Percentiles rank a stretch among this genome's conserved stretches.
These are phyloP conservation scores for Yponomeuta plumbellus DNA, from an alignment of 2,888 invertebrate genomes.

Conservation along the genomic window DNA sequence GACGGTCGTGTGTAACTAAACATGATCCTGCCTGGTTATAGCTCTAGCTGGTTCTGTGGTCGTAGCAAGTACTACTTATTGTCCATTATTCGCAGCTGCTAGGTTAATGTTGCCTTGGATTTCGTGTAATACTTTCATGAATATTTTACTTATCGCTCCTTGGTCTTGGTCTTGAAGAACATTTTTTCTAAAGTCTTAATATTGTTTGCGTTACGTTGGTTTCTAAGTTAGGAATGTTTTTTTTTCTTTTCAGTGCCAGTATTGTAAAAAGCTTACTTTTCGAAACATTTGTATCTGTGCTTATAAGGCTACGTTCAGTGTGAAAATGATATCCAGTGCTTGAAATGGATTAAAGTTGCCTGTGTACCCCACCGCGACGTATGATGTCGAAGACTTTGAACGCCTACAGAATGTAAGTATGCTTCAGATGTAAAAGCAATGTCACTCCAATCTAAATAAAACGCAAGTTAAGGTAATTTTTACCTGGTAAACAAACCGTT, in stretches of 20 bases:
- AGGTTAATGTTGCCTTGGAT: no score
- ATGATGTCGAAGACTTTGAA: slow-evolving; percentile 91
- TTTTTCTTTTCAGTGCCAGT: not conserved
- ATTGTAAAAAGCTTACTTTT: not conserved
- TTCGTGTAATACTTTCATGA: no score
- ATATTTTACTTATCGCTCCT: no score
- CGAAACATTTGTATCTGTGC: not conserved
- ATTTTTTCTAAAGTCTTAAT: no score
- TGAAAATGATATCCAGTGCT: not conserved
- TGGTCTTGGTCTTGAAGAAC: no score
- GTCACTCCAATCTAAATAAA: no score
- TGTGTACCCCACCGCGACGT: not conserved
- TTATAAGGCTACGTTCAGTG: not conserved
- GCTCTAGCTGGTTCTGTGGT: not conserved
- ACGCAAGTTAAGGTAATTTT: no score
- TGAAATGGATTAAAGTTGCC: slow-evolving; percentile 11
- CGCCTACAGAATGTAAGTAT: slow-evolving; percentile 93
- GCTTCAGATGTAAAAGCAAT: not conserved
- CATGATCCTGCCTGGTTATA: not conserved
- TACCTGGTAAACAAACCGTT: no score
- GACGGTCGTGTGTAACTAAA: slow-evolving; percentile 20
- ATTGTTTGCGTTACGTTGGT: not conserved
- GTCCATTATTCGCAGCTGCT: no score
- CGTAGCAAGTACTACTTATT: not conserved
- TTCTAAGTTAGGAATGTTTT: not conserved